Base-by-base conservation (phyloP, 2,888 invertebrate genomes). In the Phania funesta region DNA sequence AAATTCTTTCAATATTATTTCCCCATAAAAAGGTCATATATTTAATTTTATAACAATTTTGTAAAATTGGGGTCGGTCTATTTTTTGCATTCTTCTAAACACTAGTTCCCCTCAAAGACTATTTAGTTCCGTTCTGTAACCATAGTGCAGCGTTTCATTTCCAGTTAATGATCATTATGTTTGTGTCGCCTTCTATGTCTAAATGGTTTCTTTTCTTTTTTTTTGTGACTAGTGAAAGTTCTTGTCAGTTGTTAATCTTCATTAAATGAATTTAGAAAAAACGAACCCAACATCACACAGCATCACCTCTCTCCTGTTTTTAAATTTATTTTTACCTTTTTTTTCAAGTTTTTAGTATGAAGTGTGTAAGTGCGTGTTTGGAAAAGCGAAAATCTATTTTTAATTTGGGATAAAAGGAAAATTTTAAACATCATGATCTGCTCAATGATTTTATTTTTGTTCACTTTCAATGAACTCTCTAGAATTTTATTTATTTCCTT, bases 381-480 rank as follows among this genome's bases (percentile, higher is more conserved):
- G 13, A 16, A 46, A 46, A 56, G 70, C 58, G 48, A 70, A 70
- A 70, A 48, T 38, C 26, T 58, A 48, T 58, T 70, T 48, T 48
- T 48, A 48, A 35, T 50, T 70, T 48, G 20, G 24, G 16, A 58
- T n/a, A 64, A 32, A 64, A 46, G 41, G 16, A 5, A 44, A 56
- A 9, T 41, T 41, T 22, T 1, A 50, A 44, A 71, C 35, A 35
- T 50, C n/a, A 60, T 29, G 60, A 41, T 73, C 52, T 62, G 13
- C 50, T 50, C 62, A 73, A 60, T 62, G n/a, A n/a, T 62, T 50
- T 62, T 52, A 22, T 24, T 60, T 62, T 62, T 26, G 38, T 50
- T 50, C 50, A 29, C 60, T 71, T 71, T 71, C 71, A 71, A 60
- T 71, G 71, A 71, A 71, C 71, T 71, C 26, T 38, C 18, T 26